Evolutionary conservation across 2,113 vertebrate species (phyloP).

Genomic region (Hippocampus zosterae): DNA sequence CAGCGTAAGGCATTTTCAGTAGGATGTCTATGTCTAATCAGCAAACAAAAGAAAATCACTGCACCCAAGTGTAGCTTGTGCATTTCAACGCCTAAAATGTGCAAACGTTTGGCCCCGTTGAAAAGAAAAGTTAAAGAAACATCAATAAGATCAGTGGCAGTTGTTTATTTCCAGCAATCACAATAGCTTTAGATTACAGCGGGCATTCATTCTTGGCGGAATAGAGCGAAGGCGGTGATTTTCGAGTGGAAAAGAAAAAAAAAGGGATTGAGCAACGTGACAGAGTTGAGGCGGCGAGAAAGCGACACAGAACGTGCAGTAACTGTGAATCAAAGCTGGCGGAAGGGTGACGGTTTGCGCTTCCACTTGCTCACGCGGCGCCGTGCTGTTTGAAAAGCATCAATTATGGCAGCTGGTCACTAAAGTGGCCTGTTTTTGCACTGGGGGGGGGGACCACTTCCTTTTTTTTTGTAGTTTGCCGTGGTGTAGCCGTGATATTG

Average conservation of each 20-base stretch:
- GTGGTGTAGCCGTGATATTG: background rate
- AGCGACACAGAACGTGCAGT: constrained; percentile 17
- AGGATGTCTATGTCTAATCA: too few species aligned
- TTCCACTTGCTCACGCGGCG: background rate
- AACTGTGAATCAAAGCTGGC: constrained; percentile 27
- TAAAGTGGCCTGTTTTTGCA: constrained; percentile 2
- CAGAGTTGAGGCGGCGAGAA: constrained; percentile 24
- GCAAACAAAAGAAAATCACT: too few species aligned
- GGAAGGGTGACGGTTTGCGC: constrained; percentile 9
- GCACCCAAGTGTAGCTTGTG: too few species aligned
- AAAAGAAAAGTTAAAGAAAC: background rate
- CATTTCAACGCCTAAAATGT: too few species aligned
- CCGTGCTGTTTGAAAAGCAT: constrained; percentile 5
- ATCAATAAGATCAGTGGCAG: background rate
- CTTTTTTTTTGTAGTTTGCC: background rate
- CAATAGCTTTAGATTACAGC: background rate
- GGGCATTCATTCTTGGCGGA: constrained; percentile 20
- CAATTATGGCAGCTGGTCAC: constrained; percentile 1
- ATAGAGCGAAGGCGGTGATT: constrained; percentile 21
- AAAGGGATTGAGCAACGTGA: constrained; percentile 31
- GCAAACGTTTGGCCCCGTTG: background rate
- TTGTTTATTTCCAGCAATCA: background rate
- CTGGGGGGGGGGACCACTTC: background rate
- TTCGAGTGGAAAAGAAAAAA: constrained; percentile 12
- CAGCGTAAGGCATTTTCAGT: too few species aligned